Evolutionary conservation across 30 jellyfish, hydroid and myxozoan genomes (phyloP), one percentile per base, ranked within the genome.

Genomic region (Turritopsis dohrnii): DNA sequence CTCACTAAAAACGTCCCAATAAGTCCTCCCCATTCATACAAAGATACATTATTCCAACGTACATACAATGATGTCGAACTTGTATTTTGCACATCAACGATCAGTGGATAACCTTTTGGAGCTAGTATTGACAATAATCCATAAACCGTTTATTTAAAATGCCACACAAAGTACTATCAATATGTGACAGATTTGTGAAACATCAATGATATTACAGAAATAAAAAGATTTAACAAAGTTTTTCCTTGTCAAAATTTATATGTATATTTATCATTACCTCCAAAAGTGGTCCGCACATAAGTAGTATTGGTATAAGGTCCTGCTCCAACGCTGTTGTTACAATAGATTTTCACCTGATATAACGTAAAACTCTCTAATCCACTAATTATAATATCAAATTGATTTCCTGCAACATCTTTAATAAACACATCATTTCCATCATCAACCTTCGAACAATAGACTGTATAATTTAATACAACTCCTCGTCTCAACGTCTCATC

Each of bases 11-110:
- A 69, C 9, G 16, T 1, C 22, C 77, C 77, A 7, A 19, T 21
- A 69, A 69, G 31, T 69, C 77, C 77, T n/a, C 31, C 77, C 77
- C 77, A 69, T 19, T 19, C 77, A n/a, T n/a, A n/a, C 9, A n/a
- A 23, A 16, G 28, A 69, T 69, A 69, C 19, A 27, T 69, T 27
- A 69, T 69, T 69, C 77, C 77, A 69, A n/a, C 30, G 31, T n/a
- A 69, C 30, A 27, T 69, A 69, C 31, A 69, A n/a, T 27, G 77
- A 69, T 9, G 77, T 69, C 23, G 77, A 69, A 69, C 77, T 69
- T 69, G 77, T 69, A 27, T 69, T 69, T 23, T 69, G 30, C 9
- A 16, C 77, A 41, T 41, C 60, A 41, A 13, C 13, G 13, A 41
- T 41, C 13, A 41, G 13, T 13, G 60, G 60, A 41, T 41, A 41